phyloP scores from a whole-genome alignment of 1,140 invertebrate species.

The Phymorhynchus buccinoides region DNA sequence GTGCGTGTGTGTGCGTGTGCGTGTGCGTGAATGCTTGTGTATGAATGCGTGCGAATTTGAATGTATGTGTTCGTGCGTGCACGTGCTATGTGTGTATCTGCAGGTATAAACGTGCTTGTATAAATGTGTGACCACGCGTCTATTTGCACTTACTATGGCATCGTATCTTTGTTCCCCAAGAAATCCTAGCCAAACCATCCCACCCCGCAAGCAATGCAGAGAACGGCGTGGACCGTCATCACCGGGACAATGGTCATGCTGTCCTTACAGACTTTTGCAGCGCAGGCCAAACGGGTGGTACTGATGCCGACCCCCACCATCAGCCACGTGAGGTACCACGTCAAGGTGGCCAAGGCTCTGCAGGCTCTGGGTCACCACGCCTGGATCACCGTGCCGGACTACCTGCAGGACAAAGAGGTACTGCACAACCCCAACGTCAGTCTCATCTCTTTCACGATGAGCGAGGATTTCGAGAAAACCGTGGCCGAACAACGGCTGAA shows the following conservation, averaged over 20 bases:
- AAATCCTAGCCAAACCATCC: neutral
- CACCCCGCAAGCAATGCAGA: neutral
- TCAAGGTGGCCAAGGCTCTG: conserved; percentile 32
- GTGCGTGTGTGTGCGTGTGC: too few species aligned
- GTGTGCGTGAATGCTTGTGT: too few species aligned
- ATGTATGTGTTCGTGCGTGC: too few species aligned
- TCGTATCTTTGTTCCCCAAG: too few species aligned
- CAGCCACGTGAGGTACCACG: conserved; percentile 41
- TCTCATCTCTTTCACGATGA: conserved; percentile 11
- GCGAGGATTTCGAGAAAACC: conserved; percentile 1
- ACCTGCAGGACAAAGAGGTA: neutral
- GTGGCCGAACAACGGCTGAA: neutral
- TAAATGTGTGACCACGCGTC: too few species aligned
- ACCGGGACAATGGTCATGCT: neutral
- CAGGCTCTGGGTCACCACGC: conserved; percentile 36
- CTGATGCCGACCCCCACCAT: conserved; percentile 9
- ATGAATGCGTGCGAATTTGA: too few species aligned
- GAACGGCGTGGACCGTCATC: neutral
- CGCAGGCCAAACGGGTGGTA: conserved; percentile 34
- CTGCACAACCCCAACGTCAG: neutral
- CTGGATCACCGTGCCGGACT: conserved; percentile 29
- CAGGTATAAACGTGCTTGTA: too few species aligned
- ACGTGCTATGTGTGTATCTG: neutral
- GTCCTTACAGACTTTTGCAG: neutral
- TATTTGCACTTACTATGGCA: too few species aligned